Evolutionary conservation across 2,888 invertebrate genomes (phyloP), one percentile per base, ranked within the genome.

Genomic region (Teleiodes luculella): DNA sequence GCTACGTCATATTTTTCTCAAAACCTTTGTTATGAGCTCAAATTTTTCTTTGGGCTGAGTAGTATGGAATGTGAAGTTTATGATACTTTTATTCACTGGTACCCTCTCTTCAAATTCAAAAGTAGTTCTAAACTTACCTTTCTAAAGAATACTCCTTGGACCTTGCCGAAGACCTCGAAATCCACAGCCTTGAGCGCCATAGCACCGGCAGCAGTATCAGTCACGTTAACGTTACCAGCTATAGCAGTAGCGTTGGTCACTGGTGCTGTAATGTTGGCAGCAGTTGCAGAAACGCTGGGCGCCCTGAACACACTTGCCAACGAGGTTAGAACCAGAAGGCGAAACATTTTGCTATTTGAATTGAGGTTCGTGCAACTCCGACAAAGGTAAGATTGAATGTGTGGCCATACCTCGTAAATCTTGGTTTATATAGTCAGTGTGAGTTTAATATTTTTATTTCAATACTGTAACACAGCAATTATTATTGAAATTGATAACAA

Each of bases 61-160:
- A n/a, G n/a, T n/a, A n/a, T n/a, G n/a, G n/a, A n/a, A n/a, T n/a
- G n/a, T n/a, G n/a, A n/a, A n/a, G n/a, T n/a, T n/a, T n/a, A n/a
- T n/a, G n/a, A n/a, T n/a, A n/a, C n/a, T n/a, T n/a, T n/a, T n/a
- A n/a, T n/a, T n/a, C n/a, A n/a, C n/a, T n/a, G n/a, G n/a, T n/a
- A n/a, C n/a, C n/a, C n/a, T n/a, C n/a, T n/a, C n/a, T n/a, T n/a
- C n/a, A n/a, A n/a, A n/a, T n/a, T n/a, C n/a, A n/a, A n/a, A n/a
- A n/a, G n/a, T n/a, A n/a, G n/a, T 16, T 18, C 10, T 20, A 5
- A 10, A 36, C 65, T 65, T 76, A 92, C 92, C 90, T 92, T 92
- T 52, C 93, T 77, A 64, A 93, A 92, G 71, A 92, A 92, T 18
- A 92, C 92, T 61, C 92, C 92, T 85, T 93, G 92, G 1, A 93